Base-by-base conservation (phyloP, 2,113 vertebrate species). In the Oceanodroma tethys region DNA sequence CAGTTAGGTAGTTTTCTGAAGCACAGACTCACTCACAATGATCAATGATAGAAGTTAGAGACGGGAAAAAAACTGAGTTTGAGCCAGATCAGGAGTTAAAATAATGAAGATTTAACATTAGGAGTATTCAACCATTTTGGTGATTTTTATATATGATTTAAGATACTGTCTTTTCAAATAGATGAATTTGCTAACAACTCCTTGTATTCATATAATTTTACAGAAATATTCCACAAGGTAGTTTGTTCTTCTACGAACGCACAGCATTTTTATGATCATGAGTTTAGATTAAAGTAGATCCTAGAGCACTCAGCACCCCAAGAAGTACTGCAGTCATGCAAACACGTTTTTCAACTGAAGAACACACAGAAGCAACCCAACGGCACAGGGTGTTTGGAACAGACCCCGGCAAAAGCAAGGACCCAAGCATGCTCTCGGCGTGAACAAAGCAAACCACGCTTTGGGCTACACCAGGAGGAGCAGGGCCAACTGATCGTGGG, bases 381-480 rank as follows among this genome's bases (percentile, higher is more conserved):
- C 1, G 1, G 65, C 1, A 10, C 27, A 21, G 52, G 2, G 1
- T 6, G 22, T 53, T 47, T 66, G 58, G 71, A 72, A 66, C 21
- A 66, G 45, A 43, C 30, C 9, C 45, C 42, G 19, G 40, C 52
- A 47, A 60, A 72, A 59, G 11, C 34, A 53, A 65, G 29, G 45
- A 30, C 50, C 32, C 20, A 36, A 26, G 18, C 34, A 13, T 7
- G 42, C 20, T 62, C 34, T 68, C 1, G 1, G 32, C 1, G 0
- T 30, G 16, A 43, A 45, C 14, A 58, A 52, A 76, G 58, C 17
- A 82, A 82, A 53, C 10, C 36, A 11, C 1, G 6, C 71, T 16
- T 50, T 5, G 32, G 55, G 36, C 36, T 52, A 16, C 43, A 18
- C 18, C 23, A 82, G n/a, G 27, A 50, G 42, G 34, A 66, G 17